These are phyloP conservation scores for Acanthoscelides obtectus DNA, from an alignment of 2,888 invertebrate genomes.

Conservation along the genomic window DNA sequence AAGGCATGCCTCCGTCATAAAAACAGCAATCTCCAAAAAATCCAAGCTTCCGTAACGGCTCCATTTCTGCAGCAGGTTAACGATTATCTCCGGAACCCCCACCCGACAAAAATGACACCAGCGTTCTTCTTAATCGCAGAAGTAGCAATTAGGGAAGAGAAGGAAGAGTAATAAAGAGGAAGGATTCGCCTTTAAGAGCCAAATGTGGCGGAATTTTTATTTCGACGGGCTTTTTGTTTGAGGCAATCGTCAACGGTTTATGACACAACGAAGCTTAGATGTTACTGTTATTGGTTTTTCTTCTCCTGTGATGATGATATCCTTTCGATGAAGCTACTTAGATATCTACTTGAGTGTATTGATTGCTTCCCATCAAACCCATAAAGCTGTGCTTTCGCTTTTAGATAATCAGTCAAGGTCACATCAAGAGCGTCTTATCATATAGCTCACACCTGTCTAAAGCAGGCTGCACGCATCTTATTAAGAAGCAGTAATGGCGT, in stretches of 20 bases:
- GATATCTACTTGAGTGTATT: background rate
- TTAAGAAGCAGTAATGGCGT: too few relatives aligned
- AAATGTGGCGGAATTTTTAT: background rate
- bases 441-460: too few relatives aligned
- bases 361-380: background rate
- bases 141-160: background rate
- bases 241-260: background rate
- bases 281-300: background rate
- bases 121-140: background rate
- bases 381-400: too few relatives aligned
- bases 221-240: background rate
- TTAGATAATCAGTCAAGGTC: too few relatives aligned
- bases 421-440: too few relatives aligned
- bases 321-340: background rate
- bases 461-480: too few relatives aligned
- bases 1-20: background rate
- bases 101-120: background rate
- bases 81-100: background rate
- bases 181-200: background rate
- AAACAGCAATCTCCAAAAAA: background rate
- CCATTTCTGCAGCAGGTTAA: background rate
- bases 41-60: background rate
- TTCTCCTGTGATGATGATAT: background rate
- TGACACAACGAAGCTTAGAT: background rate
- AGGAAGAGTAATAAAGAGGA: background rate